A percentile compares a stretch with the other conserved stretches of the same genome.
Conservation (phyloP, 2,113 vertebrate species). For the Ameiurus melas region DNA sequence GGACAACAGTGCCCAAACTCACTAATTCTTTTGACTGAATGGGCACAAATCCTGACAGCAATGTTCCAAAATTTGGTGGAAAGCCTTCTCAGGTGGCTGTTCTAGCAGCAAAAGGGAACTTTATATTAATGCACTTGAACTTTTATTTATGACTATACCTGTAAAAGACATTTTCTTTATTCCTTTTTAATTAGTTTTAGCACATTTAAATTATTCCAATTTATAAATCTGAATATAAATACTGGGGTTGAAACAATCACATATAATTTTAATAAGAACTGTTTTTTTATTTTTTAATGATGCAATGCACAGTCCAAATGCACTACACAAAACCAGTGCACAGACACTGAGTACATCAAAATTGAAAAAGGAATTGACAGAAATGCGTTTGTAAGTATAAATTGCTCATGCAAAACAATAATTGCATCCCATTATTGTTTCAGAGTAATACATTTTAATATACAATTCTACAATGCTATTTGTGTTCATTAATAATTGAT, state of each 20-base stretch:
- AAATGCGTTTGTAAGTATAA: slow-evolving; percentile 16
- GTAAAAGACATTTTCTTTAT: neutral
- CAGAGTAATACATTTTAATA: slow-evolving; percentile 26
- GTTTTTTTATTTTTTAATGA: neutral
- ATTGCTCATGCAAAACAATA: slow-evolving; percentile 14
- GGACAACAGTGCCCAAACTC: neutral
- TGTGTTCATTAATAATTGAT: slow-evolving; percentile 67
- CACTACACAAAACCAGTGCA: neutral
- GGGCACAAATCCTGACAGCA: neutral
- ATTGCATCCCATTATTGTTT: slow-evolving; percentile 15
- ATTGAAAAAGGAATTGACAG: neutral
- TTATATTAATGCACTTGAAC: neutral
- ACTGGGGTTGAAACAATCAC: neutral
- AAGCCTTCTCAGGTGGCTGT: neutral
- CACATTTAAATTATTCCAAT: neutral
- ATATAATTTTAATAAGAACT: neutral
- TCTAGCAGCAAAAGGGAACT: neutral
- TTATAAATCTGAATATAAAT: neutral
- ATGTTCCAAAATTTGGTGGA: neutral
- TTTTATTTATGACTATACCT: neutral
- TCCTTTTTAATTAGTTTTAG: neutral
- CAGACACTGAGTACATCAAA: neutral
- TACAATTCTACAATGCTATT: slow-evolving; percentile 45
- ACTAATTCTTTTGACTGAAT: neutral
- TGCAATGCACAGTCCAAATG: neutral